A percentile compares a stretch with the other conserved stretches of the same genome.
Evolutionary conservation across 2,888 invertebrate species (phyloP).

Genomic region (Amiota mariae): DNA sequence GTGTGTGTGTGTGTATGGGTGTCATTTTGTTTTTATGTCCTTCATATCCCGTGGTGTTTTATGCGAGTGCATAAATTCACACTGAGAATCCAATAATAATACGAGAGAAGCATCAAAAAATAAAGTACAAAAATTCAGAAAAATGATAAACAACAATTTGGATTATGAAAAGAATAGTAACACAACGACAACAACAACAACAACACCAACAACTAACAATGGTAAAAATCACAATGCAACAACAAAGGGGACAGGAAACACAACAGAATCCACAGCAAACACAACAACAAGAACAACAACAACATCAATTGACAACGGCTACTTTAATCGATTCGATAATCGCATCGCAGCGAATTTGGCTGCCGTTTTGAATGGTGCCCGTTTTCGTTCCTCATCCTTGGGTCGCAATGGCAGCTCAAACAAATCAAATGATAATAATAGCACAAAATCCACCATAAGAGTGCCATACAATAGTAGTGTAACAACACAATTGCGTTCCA

Average conservation of each 20-base stretch:
- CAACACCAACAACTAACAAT: neutral
- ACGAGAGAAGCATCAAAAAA: constrained; percentile 63
- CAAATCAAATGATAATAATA: constrained; percentile 40
- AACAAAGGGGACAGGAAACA: constrained; percentile 39
- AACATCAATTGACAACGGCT: constrained; percentile 52
- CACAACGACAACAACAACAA: constrained; percentile 43
- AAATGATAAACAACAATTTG: constrained; percentile 72
- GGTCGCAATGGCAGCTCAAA: constrained; percentile 34
- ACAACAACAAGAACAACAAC: constrained; percentile 56
- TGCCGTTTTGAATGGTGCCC: constrained; percentile 63
- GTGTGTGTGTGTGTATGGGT: constrained; percentile 7
- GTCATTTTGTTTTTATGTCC: constrained; percentile 33
- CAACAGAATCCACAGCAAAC: constrained; percentile 43
- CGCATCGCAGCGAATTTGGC: constrained; percentile 67
- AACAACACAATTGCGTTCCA: constrained; percentile 22
- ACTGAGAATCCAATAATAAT: constrained; percentile 40
- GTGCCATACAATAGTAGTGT: constrained; percentile 34
- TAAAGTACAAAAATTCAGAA: constrained; percentile 36
- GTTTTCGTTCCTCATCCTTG: constrained; percentile 64
- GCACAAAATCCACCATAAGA: constrained; percentile 35
- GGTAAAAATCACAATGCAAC: constrained; percentile 1
- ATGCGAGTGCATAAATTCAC: constrained; percentile 65
- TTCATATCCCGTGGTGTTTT: constrained; percentile 62
- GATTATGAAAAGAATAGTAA: constrained; percentile 59
- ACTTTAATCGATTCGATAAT: constrained; percentile 70